Percentiles rank a stretch among this genome's conserved stretches.
Conservation (phyloP, 2,797 vertebrate genomes). For the Pipistrellus pygmaeus region DNA sequence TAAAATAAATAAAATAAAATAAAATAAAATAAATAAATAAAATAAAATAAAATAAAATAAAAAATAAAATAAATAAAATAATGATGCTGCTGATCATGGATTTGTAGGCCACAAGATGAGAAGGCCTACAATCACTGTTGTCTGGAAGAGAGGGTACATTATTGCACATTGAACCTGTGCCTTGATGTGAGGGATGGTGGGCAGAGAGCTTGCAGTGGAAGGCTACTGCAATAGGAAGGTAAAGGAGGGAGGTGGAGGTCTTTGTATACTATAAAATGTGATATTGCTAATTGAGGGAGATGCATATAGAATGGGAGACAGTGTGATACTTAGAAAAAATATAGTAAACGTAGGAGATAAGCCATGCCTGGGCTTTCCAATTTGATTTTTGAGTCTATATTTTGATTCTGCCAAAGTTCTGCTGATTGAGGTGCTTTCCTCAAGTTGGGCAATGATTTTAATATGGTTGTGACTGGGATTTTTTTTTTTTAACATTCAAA, state of each 20-base stretch:
- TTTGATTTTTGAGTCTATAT: constrained; percentile 19
- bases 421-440: neutral
- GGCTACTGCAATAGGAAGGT: neutral
- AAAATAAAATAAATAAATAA: neutral
- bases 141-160: neutral
- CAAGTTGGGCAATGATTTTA: neutral
- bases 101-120: neutral
- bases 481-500: neutral
- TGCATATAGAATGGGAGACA: neutral
- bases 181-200: neutral
- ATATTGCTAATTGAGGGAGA: neutral
- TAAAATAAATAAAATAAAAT: neutral
- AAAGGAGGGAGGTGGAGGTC: neutral
- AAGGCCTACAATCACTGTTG: neutral
- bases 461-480: neutral
- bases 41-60: neutral
- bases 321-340: neutral
- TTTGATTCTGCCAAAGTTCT: neutral
- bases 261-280: neutral
- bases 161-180: neutral
- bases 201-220: neutral
- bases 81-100: neutral
- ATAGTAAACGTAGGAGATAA: neutral
- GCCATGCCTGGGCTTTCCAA: neutral
- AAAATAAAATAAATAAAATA: neutral